Evolutionary conservation across 1,140 invertebrate genomes (phyloP).

Genomic region (Atta texana): DNA sequence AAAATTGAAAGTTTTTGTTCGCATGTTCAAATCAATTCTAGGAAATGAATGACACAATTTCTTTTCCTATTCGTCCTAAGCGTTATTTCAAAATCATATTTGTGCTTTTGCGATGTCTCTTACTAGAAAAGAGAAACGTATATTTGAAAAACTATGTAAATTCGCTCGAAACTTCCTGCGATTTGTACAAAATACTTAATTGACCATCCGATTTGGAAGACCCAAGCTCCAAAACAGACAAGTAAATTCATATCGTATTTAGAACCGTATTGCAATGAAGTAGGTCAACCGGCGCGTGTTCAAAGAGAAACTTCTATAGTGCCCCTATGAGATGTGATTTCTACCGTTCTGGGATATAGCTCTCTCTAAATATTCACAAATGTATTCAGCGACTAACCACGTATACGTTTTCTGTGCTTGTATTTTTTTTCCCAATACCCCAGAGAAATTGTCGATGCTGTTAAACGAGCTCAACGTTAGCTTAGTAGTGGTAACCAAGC

Average conservation of each 20-base stretch:
- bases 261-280: conserved; percentile 75
- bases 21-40: background rate
- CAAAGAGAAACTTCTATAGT: conserved; percentile 73
- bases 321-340: conserved; percentile 72
- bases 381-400: background rate
- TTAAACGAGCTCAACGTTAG: conserved; percentile 19
- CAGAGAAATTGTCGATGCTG: conserved; percentile 32
- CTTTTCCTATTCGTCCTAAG: background rate
- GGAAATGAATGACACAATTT: background rate
- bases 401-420: background rate
- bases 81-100: background rate
- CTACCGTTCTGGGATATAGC: conserved; percentile 62
- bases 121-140: background rate
- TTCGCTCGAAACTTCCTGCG: background rate
- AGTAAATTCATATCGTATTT: conserved; percentile 71
- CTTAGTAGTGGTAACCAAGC: background rate
- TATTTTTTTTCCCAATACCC: conserved; percentile 24
- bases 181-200: conserved; percentile 75
- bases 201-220: conserved; percentile 68
- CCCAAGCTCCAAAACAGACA: conserved; percentile 57
- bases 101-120: background rate
- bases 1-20: background rate
- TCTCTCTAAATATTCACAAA: conserved; percentile 58
- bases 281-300: conserved; percentile 79
- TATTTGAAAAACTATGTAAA: background rate